Conservation (phyloP, 2,113 vertebrate genomes). For the Pelmatolapia mariae region DNA sequence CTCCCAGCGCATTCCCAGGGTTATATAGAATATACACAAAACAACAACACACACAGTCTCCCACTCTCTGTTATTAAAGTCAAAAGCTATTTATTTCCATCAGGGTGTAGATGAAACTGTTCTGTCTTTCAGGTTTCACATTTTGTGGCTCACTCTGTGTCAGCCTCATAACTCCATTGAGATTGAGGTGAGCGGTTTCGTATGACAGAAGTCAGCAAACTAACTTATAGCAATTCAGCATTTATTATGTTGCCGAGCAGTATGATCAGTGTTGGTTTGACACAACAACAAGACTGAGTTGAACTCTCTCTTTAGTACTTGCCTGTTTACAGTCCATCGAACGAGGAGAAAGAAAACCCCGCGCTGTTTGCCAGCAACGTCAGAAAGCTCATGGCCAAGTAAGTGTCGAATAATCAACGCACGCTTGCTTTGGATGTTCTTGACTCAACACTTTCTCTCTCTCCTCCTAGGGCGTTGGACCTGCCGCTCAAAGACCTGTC, state of each 20-base stretch:
- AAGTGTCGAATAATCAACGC: background rate
- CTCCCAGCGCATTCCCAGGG: background rate
- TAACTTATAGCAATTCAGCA: background rate
- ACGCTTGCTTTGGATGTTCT: background rate
- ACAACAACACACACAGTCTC: background rate
- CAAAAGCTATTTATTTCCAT: background rate
- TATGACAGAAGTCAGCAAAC: background rate
- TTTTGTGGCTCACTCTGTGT: constrained; percentile 93
- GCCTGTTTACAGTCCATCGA: constrained; percentile 85
- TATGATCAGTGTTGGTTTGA: background rate
- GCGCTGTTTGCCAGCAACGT: constrained; percentile 88
- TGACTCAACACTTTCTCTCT: background rate
- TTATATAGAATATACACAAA: background rate
- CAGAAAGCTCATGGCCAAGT: constrained; percentile 90
- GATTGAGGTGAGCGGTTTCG: constrained; percentile 81
- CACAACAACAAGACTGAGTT: background rate
- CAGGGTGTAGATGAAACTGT: background rate
- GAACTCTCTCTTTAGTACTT: constrained; percentile 74
- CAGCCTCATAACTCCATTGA: constrained; percentile 88
- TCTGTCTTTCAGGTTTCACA: constrained; percentile 76
- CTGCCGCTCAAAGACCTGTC: constrained; percentile 86
- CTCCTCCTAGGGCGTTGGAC: constrained; percentile 76
- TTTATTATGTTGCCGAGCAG: background rate
- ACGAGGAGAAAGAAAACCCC: constrained; percentile 84
- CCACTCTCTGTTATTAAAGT: background rate